Conservation (phyloP, 2,888 invertebrate species). For the Acanthopleura granulata region DNA sequence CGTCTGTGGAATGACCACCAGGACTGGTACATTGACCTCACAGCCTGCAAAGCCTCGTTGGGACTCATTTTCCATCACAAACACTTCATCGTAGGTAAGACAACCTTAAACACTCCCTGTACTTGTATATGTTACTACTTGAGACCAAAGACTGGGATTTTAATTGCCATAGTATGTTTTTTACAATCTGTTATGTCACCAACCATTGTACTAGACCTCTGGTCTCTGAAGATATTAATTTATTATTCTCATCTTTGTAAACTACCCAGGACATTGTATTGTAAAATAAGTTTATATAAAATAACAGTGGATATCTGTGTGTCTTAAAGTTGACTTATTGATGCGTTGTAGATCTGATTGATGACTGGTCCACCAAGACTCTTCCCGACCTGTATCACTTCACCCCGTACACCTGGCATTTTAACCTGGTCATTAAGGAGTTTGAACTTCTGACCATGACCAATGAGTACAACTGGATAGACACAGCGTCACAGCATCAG, state of each 20-base stretch:
- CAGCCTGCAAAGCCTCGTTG: conserved; percentile 93
- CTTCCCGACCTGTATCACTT: conserved; percentile 93
- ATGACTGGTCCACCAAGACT: conserved; percentile 85
- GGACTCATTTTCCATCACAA: conserved; percentile 95
- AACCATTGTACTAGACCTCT: too few relatives aligned
- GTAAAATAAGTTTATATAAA: too few relatives aligned
- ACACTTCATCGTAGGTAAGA: conserved; percentile 87
- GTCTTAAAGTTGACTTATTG: conserved; percentile 14
- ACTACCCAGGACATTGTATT: too few relatives aligned
- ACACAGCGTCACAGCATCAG: conserved; percentile 94
- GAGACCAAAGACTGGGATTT: too few relatives aligned
- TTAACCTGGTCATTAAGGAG: conserved; percentile 90
- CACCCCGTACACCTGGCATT: conserved; percentile 96
- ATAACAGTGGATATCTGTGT: conserved; percentile 11
- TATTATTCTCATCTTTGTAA: too few relatives aligned
- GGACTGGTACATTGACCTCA: conserved; percentile 91
- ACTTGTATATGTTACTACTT: not conserved
- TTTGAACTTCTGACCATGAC: conserved; percentile 93
- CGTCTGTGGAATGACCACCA: conserved; percentile 96
- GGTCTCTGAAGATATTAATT: too few relatives aligned
- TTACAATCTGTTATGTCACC: too few relatives aligned
- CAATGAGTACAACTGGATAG: conserved; percentile 99
- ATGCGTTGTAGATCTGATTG: conserved; percentile 81
- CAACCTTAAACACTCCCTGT: not conserved
- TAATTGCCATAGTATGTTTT: too few relatives aligned